Conservation (phyloP, 2,113 vertebrate species). For the Tautogolabrus adspersus region DNA sequence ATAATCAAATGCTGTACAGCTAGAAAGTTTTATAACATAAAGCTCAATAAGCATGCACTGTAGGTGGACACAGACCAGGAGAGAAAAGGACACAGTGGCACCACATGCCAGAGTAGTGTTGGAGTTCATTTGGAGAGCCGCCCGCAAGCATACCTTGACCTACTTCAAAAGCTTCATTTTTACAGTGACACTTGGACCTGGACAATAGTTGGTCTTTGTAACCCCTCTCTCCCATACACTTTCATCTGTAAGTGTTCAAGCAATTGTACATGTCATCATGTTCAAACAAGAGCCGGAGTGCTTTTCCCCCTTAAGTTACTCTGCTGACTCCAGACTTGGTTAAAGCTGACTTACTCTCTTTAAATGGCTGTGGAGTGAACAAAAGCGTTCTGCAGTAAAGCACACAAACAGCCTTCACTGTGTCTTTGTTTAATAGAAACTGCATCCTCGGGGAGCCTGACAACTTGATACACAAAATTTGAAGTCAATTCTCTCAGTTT, state of each 20-base stretch:
- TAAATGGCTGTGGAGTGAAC: not conserved
- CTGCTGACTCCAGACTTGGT: not conserved
- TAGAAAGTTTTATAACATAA: not conserved
- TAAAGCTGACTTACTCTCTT: not conserved
- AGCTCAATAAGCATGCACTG: not conserved
- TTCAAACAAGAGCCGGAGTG: not conserved
- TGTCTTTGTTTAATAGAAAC: not conserved
- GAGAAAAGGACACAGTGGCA: not conserved
- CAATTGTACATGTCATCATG: constrained; percentile 12
- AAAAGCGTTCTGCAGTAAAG: not conserved
- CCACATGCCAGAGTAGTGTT: not conserved
- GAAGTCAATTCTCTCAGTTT: not conserved
- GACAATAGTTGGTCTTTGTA: constrained; percentile 8
- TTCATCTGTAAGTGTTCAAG: constrained; percentile 15
- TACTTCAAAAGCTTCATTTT: constrained; percentile 38
- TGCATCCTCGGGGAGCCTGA: not conserved
- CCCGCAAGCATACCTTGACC: constrained; percentile 9
- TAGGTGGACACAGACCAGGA: not conserved
- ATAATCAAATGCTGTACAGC: not conserved
- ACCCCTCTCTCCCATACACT: not conserved
- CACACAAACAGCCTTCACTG: not conserved
- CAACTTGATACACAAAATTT: not conserved
- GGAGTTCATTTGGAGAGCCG: constrained; percentile 19
- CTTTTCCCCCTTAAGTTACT: not conserved
- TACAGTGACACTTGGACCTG: constrained; percentile 4